These are phyloP conservation scores for Nasonia oneida DNA, from an alignment of 2,888 invertebrate species.

Conservation along the genomic window DNA sequence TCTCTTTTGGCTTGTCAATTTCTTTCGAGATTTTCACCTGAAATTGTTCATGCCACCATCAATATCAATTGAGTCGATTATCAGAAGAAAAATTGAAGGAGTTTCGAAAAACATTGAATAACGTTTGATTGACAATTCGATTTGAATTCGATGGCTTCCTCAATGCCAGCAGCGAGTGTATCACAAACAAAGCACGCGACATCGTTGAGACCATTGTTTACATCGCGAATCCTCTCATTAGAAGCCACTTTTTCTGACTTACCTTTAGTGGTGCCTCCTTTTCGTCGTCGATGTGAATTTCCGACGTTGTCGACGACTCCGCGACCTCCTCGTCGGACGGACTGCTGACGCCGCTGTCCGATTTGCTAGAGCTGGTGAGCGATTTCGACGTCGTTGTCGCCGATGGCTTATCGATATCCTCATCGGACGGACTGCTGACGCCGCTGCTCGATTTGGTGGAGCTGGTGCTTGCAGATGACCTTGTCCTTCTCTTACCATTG, in stretches of 20 bases:
- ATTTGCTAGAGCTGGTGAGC: neutral
- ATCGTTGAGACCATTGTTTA: neutral
- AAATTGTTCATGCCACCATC: neutral
- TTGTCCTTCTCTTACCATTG: no score
- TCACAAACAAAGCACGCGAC: neutral
- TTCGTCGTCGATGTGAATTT: neutral
- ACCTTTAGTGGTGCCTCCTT: neutral
- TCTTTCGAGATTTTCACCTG: neutral
- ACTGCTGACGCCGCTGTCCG: no score
- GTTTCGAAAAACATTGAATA: neutral
- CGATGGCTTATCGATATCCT: neutral
- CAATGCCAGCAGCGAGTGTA: neutral
- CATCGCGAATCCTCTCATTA: neutral
- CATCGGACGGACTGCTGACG: constrained; percentile 16
- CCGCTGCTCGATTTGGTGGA: constrained; percentile 54
- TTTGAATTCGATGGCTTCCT: neutral
- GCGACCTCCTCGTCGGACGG: no score
- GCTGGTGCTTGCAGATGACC: constrained; percentile 36
- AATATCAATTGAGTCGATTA: neutral
- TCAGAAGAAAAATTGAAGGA: neutral
- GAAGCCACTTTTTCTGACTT: neutral
- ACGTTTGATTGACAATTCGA: neutral
- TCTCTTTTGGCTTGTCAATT: neutral
- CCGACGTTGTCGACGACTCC: no score
- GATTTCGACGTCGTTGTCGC: neutral